These are phyloP conservation scores for Crypturellus undulatus DNA, from an alignment of 2,113 vertebrate species.

Conservation along the genomic window DNA sequence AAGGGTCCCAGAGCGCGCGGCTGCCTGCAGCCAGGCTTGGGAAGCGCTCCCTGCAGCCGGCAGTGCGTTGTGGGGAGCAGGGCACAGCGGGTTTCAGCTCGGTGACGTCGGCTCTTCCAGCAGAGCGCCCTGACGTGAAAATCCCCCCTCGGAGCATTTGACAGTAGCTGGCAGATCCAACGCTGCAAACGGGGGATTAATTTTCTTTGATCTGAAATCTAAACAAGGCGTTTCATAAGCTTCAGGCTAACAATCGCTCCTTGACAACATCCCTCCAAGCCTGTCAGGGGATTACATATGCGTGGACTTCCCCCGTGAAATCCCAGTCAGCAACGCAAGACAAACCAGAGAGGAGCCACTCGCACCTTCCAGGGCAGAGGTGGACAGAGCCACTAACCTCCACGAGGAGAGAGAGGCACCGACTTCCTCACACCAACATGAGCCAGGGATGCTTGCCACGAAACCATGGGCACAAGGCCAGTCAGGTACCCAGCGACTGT, in stretches of 20 bases:
- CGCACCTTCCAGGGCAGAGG: background rate
- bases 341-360: background rate
- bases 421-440: background rate
- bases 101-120: background rate
- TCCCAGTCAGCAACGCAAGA: background rate
- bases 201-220: constrained; percentile 16
- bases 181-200: background rate
- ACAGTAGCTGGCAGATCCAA: background rate
- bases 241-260: background rate
- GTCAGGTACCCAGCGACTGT: background rate
- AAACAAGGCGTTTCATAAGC: background rate
- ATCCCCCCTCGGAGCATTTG: background rate
- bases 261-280: background rate
- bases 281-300: background rate
- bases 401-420: background rate
- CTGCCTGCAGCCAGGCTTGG: background rate
- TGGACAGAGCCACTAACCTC: background rate
- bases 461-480: background rate
- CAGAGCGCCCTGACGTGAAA: background rate
- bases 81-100: background rate
- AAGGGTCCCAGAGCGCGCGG: background rate
- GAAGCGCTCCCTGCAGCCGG: background rate
- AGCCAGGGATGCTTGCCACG: background rate
- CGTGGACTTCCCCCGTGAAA: background rate
- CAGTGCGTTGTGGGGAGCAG: rapidly evolving